Evolutionary conservation across 2,888 invertebrate species (phyloP).

Genomic region (Chymomyza amoena): DNA sequence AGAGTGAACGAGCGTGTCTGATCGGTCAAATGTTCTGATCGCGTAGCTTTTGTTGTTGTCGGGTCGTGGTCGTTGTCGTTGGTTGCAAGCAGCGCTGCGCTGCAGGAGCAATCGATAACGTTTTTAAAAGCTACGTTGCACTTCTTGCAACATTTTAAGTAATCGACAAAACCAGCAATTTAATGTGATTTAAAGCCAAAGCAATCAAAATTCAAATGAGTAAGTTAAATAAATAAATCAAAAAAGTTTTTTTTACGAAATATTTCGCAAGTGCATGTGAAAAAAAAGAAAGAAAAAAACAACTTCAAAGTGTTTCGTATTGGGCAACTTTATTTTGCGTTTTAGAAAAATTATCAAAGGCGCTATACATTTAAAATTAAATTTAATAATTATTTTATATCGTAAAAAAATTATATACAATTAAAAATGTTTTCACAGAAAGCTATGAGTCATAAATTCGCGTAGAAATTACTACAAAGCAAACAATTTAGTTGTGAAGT

Average conservation of each 20-base stretch:
- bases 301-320: neutral
- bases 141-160: neutral
- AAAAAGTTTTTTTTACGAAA: constrained; percentile 29
- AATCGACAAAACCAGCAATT: neutral
- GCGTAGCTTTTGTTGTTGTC: neutral
- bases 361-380: neutral
- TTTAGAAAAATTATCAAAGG: constrained; percentile 4
- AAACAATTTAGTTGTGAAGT: neutral
- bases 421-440: neutral
- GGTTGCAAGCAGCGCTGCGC: neutral
- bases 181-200: constrained; percentile 27
- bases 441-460: neutral
- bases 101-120: neutral
- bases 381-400: neutral
- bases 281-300: constrained; percentile 23
- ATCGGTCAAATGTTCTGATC: neutral
- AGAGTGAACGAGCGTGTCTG: constrained; percentile 3
- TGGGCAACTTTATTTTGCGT: constrained; percentile 21
- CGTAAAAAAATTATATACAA: neutral
- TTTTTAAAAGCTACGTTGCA: neutral
- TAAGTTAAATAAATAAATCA: constrained; percentile 47
- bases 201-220: constrained; percentile 48
- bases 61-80: neutral
- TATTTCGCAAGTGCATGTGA: constrained; percentile 55
- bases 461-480: neutral